These are phyloP conservation scores for Atractosteus spatula DNA, from an alignment of 2,113 vertebrate species.

Conservation along the genomic window DNA sequence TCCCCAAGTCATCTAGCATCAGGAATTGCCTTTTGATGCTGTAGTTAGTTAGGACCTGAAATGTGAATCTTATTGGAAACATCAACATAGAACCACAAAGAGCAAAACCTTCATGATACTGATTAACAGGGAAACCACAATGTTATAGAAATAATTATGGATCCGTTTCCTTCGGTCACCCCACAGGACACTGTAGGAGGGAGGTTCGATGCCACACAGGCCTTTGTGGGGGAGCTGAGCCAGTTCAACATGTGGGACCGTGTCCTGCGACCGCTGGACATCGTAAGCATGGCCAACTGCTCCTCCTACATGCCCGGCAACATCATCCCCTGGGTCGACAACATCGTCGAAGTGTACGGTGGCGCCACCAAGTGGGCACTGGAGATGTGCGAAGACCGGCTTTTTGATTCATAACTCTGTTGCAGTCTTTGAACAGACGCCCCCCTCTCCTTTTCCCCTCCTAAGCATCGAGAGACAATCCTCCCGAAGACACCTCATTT, in stretches of 20 bases:
- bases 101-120: too few species aligned
- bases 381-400: slow-evolving; percentile 91
- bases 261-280: slow-evolving; percentile 85
- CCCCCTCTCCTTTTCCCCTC: too few species aligned
- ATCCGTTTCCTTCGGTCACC: slow-evolving; percentile 35
- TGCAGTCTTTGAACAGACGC: too few species aligned
- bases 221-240: slow-evolving; percentile 95
- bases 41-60: too few species aligned
- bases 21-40: too few species aligned
- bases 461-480: too few species aligned
- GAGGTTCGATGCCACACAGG: slow-evolving; percentile 94
- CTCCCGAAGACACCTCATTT: too few species aligned
- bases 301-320: slow-evolving; percentile 96
- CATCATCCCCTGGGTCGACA: slow-evolving; percentile 92
- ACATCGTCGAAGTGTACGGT: slow-evolving; percentile 90
- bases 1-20: too few species aligned
- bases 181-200: slow-evolving; percentile 89
- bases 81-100: too few species aligned
- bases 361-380: slow-evolving; percentile 87
- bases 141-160: too few species aligned
- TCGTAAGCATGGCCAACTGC: slow-evolving; percentile 91
- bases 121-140: too few species aligned
- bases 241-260: slow-evolving; percentile 99
- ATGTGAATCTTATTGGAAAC: too few species aligned
- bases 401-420: slow-evolving; percentile 81